phyloP scores from a whole-genome alignment of 30 jellyfish, hydroid and myxozoan species.

The Chironex yamaguchii region DNA sequence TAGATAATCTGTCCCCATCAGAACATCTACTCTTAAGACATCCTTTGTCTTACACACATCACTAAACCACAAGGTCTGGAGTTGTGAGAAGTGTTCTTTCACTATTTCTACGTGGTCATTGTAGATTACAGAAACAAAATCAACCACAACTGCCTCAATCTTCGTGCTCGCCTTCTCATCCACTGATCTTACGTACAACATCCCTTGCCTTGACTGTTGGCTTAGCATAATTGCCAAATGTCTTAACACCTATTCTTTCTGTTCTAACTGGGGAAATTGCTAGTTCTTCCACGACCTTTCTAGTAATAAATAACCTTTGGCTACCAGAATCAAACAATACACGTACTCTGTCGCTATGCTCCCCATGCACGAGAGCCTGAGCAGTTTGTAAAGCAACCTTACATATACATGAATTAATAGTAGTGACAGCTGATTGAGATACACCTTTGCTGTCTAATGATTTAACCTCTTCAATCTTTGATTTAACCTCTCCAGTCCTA shows the following conservation, averaged over 20 bases:
- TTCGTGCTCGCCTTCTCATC: neutral
- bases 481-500: neutral
- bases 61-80: slow-evolving; percentile 10
- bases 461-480: no score
- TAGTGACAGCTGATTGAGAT: slow-evolving; percentile 24
- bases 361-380: slow-evolving; percentile 58
- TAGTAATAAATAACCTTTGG: slow-evolving; percentile 37
- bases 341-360: slow-evolving; percentile 42
- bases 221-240: slow-evolving; percentile 40
- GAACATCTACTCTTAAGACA: slow-evolving; percentile 22
- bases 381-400: slow-evolving; percentile 47
- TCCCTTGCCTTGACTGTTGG: neutral
- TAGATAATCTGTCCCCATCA: slow-evolving; percentile 49
- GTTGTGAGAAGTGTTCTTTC: neutral
- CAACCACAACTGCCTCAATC: slow-evolving; percentile 45
- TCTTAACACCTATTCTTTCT: slow-evolving; percentile 30
- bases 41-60: slow-evolving; percentile 11
- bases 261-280: neutral
- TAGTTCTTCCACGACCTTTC: neutral
- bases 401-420: neutral
- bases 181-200: neutral
- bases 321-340: slow-evolving; percentile 55
- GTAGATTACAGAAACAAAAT: slow-evolving; percentile 3
- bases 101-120: slow-evolving; percentile 2
- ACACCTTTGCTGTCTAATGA: no score